Base-by-base conservation (phyloP, 1,140 invertebrate genomes). In the Achatina immaculata region DNA sequence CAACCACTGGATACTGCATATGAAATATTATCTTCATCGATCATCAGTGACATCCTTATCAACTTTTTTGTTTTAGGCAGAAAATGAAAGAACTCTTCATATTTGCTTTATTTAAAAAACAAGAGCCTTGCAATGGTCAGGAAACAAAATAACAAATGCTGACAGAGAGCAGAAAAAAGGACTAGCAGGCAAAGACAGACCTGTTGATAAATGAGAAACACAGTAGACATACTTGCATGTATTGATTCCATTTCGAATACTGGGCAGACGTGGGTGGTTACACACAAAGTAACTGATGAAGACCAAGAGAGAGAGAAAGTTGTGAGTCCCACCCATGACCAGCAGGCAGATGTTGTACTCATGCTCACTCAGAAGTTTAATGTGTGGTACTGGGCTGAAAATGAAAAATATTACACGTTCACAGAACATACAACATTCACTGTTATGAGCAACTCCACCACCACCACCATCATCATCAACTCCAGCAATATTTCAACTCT, bases 241-340 rank as follows among this genome's bases (percentile, higher is more conserved):
- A 0, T 58, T 75, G 7, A 86, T 66, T 16, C 85, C 83, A 16
- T 82, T 81, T 34, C 81, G 82, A 4, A 85, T 80, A 80, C 88
- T 83, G 14, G 90, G 90, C 16, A 91, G 81, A 21, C 87, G 82
- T 36, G 90, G 90, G 75, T 91, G 90, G 79, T 91, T 91, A 45
- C 89, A 89, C 31, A 91, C 84, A 81, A 91, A 91, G 83, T 90
- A 91, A 78, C 89, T 91, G 82, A 91, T 83, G 51, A 91, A 84
- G 14, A 91, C 86, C 1, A 90, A 81, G 1, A 88, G 75, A 40
- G 86, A 88, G 66, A 90, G 87, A 55, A 90, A 83, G 81, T 91
- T 91, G 83, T 91, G 90, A 0, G 85, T 74, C 21, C 87, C 85
- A 43, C 89, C 90, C 68, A 91, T 69, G 7, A 84, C 86, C 45